phyloP scores from a whole-genome alignment of 2,113 vertebrate genomes.

The Zosterops lateralis region DNA sequence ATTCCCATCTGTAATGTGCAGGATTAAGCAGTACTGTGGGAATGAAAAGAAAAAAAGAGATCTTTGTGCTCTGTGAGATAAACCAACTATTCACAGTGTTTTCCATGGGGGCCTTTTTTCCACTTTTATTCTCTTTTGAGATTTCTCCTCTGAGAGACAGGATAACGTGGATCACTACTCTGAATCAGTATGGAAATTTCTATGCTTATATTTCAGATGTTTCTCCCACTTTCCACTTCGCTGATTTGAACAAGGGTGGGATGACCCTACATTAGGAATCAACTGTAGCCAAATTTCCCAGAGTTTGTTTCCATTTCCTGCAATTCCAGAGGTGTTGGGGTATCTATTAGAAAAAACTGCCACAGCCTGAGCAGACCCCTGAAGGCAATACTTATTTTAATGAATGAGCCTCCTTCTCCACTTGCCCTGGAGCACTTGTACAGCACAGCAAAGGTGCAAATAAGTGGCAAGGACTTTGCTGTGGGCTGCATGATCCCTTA shows the following conservation, averaged over 20 bases:
- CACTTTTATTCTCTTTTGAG: neutral
- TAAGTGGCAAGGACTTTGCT: neutral
- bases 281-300: neutral
- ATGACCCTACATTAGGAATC: neutral
- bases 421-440: no score
- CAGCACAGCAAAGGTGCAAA: neutral
- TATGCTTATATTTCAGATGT: neutral
- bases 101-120: neutral
- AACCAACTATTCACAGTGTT: neutral
- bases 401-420: neutral
- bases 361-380: neutral
- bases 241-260: neutral
- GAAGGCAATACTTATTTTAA: neutral
- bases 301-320: neutral
- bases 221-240: neutral
- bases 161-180: neutral
- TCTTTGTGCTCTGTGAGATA: neutral
- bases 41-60: neutral
- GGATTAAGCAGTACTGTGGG: neutral
- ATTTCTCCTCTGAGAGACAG: neutral
- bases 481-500: neutral
- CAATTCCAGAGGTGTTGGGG: neutral
- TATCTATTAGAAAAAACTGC: accelerated
- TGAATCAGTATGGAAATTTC: neutral
- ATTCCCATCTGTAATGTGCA: neutral